A percentile compares a stretch with the other conserved stretches of the same genome.
Evolutionary conservation across 2,113 vertebrate species (phyloP).

Genomic region (Alexandromys fortis): DNA sequence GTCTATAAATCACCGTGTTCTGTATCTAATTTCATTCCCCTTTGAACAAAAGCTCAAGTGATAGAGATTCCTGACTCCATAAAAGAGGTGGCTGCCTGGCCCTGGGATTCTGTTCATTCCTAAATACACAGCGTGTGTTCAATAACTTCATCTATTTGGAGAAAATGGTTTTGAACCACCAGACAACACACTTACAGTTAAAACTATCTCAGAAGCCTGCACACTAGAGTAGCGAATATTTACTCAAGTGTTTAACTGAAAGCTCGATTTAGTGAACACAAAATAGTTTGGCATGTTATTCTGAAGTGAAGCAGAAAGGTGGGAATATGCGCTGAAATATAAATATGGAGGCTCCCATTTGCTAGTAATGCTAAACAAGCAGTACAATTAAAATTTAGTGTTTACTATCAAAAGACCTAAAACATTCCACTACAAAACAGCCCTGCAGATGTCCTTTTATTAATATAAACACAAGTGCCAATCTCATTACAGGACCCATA

Average conservation of each 20-base stretch:
- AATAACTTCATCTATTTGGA: slow-evolving; percentile 79
- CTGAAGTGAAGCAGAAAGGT: slow-evolving; percentile 87
- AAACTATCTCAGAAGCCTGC: slow-evolving; percentile 85
- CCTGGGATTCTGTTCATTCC: slow-evolving; percentile 70
- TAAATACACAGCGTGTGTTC: slow-evolving; percentile 80
- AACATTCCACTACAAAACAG: slow-evolving; percentile 84
- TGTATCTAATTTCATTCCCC: slow-evolving; percentile 73
- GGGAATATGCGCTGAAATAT: slow-evolving; percentile 85
- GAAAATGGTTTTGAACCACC: slow-evolving; percentile 80
- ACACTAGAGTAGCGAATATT: slow-evolving; percentile 82
- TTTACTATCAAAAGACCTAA: slow-evolving; percentile 87
- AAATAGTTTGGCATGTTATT: slow-evolving; percentile 83
- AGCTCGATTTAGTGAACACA: slow-evolving; percentile 86
- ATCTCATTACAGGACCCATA: slow-evolving; percentile 85
- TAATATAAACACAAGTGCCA: slow-evolving; percentile 86
- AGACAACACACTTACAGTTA: slow-evolving; percentile 81
- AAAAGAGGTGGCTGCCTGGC: slow-evolving; percentile 76
- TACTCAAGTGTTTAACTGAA: slow-evolving; percentile 84
- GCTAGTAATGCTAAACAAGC: slow-evolving; percentile 85
- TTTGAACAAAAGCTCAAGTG: slow-evolving; percentile 69
- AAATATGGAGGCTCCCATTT: slow-evolving; percentile 83
- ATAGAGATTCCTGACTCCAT: slow-evolving; percentile 61
- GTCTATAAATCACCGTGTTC: slow-evolving; percentile 70
- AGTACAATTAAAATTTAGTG: slow-evolving; percentile 92
- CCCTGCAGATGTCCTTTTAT: slow-evolving; percentile 85